Evolutionary conservation across 1,140 invertebrate species (phyloP).

Genomic region (Lepidostoma basale): DNA sequence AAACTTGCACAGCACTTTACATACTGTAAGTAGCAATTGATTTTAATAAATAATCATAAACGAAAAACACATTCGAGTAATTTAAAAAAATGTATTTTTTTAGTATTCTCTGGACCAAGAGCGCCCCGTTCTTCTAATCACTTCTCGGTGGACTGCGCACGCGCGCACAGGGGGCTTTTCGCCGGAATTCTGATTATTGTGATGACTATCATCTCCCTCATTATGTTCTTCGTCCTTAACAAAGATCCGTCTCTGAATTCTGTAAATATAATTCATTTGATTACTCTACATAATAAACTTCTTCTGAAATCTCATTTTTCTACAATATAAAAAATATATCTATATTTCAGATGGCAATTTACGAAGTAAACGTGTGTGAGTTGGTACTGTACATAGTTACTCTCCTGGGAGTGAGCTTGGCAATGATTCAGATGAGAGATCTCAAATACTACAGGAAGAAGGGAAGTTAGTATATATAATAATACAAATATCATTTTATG

Average conservation of each 20-base stretch:
- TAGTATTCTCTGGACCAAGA: slow-evolving; percentile 48
- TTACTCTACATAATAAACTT: too few relatives aligned
- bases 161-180: slow-evolving; percentile 85
- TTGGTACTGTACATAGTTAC: slow-evolving; percentile 71
- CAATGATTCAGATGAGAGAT: slow-evolving; percentile 67
- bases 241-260: slow-evolving; percentile 70
- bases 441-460: slow-evolving; percentile 65
- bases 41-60: too few relatives aligned
- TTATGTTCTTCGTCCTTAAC: slow-evolving; percentile 89
- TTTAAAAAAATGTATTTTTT: too few relatives aligned
- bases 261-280: too few relatives aligned
- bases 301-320: neutral
- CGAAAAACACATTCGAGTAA: too few relatives aligned
- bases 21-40: slow-evolving; percentile 8
- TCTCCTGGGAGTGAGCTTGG: slow-evolving; percentile 61
- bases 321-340: neutral
- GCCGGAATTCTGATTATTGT: slow-evolving; percentile 84
- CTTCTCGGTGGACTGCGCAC: slow-evolving; percentile 88
- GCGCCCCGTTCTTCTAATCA: slow-evolving; percentile 66
- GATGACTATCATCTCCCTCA: slow-evolving; percentile 85
- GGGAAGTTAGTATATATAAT: slow-evolving; percentile 53
- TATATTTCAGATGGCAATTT: slow-evolving; percentile 64
- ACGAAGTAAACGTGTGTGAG: slow-evolving; percentile 79
- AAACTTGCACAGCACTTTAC: slow-evolving; percentile 57
- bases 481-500: too few relatives aligned